A percentile compares a stretch with the other conserved stretches of the same genome.
phyloP scores from a whole-genome alignment of 2,113 vertebrate species.

The Grammomys dolichurus region DNA sequence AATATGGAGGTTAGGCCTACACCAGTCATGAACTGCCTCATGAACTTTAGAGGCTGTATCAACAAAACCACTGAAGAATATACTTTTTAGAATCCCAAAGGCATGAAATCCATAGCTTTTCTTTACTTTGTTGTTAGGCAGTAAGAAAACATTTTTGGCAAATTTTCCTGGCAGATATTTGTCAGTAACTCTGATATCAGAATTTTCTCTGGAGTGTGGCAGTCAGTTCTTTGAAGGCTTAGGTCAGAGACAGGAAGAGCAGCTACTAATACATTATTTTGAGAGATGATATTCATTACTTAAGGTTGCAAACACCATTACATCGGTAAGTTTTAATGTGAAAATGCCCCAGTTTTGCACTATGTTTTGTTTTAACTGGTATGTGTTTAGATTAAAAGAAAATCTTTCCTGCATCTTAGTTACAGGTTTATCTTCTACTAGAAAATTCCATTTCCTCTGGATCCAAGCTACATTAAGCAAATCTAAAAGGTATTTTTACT shows the following conservation, averaged over 20 bases:
- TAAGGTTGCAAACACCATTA: background rate
- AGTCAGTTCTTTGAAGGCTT: background rate
- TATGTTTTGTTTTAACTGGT: conserved; percentile 63
- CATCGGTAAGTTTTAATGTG: background rate
- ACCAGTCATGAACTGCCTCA: background rate
- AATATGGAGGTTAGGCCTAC: background rate
- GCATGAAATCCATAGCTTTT: background rate
- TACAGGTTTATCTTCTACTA: conserved; percentile 17
- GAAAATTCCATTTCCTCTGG: conserved; percentile 60
- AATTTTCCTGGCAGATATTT: conserved; percentile 19
- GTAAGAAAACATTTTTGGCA: conserved; percentile 28
- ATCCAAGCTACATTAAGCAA: conserved; percentile 51
- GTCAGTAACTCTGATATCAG: background rate
- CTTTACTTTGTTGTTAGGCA: conserved; percentile 30
- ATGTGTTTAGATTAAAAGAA: conserved; percentile 60
- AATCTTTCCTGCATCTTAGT: conserved; percentile 60
- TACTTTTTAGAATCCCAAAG: background rate
- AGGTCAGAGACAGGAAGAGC: accelerated
- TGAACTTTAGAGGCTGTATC: conserved; percentile 28
- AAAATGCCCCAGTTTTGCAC: conserved; percentile 58
- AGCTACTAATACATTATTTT: background rate
- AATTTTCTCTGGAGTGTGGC: background rate
- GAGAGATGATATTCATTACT: background rate
- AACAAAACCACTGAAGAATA: conserved; percentile 30
- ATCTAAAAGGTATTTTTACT: conserved; percentile 62